Base-by-base conservation (phyloP, 2,113 vertebrate genomes). In the Equus quagga region DNA sequence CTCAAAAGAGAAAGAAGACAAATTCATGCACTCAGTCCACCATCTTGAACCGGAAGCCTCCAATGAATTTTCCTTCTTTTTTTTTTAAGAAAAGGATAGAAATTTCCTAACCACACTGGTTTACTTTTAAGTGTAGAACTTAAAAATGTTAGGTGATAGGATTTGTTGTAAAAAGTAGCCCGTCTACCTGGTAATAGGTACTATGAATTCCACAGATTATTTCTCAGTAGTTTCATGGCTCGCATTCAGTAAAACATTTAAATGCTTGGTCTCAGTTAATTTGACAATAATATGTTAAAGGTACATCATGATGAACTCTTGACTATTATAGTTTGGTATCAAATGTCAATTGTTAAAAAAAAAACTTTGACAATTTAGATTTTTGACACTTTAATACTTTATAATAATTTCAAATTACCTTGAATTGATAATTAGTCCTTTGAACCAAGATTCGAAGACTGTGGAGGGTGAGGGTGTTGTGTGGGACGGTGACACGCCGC, bases 321-420 rank as follows among this genome's bases (percentile, higher is more conserved):
- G 18, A 78, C 54, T 67, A 3, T 36, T 72, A 3, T 33, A 41
- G 14, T 94, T 91, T 80, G 31, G 15, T 58, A 58, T 14, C 33
- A 64, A n/a, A 73, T 73, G 11, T 73, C 46, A 76, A 33, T 1
- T 26, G 31, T 31, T 62, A 13, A 83, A 76, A 91, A 72, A 44
- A 4, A 64, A 76, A 11, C 51, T 80, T 85, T 46, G 54, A 97
- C 49, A 19, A 46, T 90, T 87, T 96, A 60, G 51, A 49, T 73
- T 91, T 96, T 87, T 72, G 36, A 84, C 15, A 28, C 28, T 92
- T 84, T 93, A 58, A 72, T 78, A 26, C 70, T 75, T 86, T 72
- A 44, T 28, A 73, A 69, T 83, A 41, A 67, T 94, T 80, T 97
- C 49, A 94, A 28, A 75, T 92, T n/a, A 87, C 24, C 64, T 56